Evolutionary conservation across 2,113 vertebrate genomes (phyloP).

Genomic region (Nibea albiflora): DNA sequence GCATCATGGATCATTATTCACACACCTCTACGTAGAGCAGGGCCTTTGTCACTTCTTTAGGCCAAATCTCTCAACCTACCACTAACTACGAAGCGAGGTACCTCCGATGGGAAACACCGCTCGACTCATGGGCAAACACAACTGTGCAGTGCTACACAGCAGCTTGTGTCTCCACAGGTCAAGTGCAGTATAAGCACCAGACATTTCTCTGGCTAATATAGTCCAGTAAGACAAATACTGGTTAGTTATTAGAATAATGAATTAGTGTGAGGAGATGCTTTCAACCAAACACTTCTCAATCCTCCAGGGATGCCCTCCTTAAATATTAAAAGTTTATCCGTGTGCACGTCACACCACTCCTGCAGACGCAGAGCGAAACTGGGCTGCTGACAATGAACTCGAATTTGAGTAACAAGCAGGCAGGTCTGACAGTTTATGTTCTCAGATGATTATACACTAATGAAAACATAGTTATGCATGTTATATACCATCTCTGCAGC

Average conservation of each 20-base stretch:
- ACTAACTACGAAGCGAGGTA: not conserved
- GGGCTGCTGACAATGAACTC: not conserved
- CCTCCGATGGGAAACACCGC: constrained; percentile 7
- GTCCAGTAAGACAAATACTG: not conserved
- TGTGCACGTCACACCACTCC: not conserved
- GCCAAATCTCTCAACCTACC: constrained; percentile 8
- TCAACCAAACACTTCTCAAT: not conserved
- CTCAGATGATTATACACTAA: no score
- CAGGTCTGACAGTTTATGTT: no score
- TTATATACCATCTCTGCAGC: no score
- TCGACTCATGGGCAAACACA: not conserved
- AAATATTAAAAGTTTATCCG: not conserved
- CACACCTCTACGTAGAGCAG: no score
- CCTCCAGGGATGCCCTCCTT: not conserved
- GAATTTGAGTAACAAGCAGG: not conserved
- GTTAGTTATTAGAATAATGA: not conserved
- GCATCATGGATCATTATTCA: no score
- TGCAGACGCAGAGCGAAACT: not conserved
- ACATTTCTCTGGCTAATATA: not conserved
- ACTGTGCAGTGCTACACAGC: not conserved
- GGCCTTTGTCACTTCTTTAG: not conserved
- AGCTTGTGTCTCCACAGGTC: not conserved
- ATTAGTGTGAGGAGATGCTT: not conserved
- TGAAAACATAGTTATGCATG: no score
- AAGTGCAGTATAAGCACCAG: not conserved